Conservation (phyloP, 2,888 invertebrate species). For the Cryptocheilus praepositus region DNA sequence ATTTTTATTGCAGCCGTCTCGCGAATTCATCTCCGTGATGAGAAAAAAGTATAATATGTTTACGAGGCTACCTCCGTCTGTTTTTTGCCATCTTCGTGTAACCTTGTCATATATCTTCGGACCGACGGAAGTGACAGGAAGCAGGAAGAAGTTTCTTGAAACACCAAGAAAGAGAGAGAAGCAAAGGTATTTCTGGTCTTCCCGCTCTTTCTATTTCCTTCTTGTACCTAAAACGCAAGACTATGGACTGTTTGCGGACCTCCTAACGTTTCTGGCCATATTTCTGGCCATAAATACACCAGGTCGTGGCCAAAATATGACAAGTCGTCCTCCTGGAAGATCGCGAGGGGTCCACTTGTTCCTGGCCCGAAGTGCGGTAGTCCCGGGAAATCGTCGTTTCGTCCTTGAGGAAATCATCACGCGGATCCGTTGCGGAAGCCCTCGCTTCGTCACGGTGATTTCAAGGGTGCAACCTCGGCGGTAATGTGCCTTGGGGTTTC, state of each 20-base stretch:
- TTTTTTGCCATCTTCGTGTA: conserved; percentile 49
- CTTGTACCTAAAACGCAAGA: conserved; percentile 39
- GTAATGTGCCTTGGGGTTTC: neutral
- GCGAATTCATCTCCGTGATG: conserved; percentile 30
- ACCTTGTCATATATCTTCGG: conserved; percentile 46
- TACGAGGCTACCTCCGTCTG: conserved; percentile 51
- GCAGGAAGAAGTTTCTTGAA: conserved; percentile 7
- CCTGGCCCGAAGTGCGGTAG: conserved; percentile 33
- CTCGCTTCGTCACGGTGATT: conserved; percentile 55
- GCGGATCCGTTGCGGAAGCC: conserved; percentile 46
- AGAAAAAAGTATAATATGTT: conserved; percentile 53
- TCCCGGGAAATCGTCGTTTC: conserved; percentile 42
- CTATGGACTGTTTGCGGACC: conserved; percentile 65
- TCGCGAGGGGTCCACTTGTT: conserved; percentile 10
- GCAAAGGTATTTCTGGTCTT: neutral
- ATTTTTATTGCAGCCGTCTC: conserved; percentile 61
- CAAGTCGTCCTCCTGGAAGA: conserved; percentile 45
- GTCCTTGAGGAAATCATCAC: conserved; percentile 58
- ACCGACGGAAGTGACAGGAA: neutral
- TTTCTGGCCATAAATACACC: conserved; percentile 71
- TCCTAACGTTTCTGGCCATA: conserved; percentile 72
- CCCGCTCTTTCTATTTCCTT: neutral
- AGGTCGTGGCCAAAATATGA: conserved; percentile 71
- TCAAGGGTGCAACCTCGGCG: conserved; percentile 13
- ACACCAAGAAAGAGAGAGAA: neutral